Evolutionary conservation across 1,140 invertebrate species (phyloP).

Genomic region (Vanessa atalanta): DNA sequence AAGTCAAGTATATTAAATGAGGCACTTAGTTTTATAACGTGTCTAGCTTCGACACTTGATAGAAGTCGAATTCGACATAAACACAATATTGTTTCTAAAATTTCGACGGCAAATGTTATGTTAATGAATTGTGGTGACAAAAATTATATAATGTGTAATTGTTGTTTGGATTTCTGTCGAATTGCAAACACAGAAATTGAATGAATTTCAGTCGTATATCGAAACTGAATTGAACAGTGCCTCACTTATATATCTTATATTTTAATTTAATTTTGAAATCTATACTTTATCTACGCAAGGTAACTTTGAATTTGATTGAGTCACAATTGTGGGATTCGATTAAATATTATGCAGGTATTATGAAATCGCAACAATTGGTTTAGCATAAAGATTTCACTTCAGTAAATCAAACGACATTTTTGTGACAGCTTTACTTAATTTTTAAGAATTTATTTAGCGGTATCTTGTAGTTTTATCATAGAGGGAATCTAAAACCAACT

Average conservation of each 20-base stretch:
- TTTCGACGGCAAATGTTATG: too few species aligned
- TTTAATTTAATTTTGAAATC: background rate
- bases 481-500: conserved; percentile 29
- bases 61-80: too few species aligned
- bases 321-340: background rate
- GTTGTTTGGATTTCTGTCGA: too few species aligned
- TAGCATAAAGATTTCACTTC: conserved; percentile 18
- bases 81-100: too few species aligned
- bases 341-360: conserved; percentile 2
- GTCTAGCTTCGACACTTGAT: too few species aligned
- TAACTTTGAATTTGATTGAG: background rate
- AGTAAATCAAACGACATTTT: conserved; percentile 40
- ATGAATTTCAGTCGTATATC: too few species aligned
- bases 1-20: too few species aligned
- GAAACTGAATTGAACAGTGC: background rate
- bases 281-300: background rate
- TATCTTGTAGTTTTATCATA: conserved; percentile 26
- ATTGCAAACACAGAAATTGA: too few species aligned
- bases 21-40: too few species aligned
- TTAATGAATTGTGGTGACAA: too few species aligned
- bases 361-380: conserved; percentile 2
- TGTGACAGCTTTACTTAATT: conserved; percentile 71
- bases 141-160: too few species aligned
- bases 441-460: conserved; percentile 51
- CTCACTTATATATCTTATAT: background rate